Evolutionary conservation across 2,888 invertebrate species (phyloP), one percentile per base, ranked within the genome.

Genomic region (Incurvaria masculella): DNA sequence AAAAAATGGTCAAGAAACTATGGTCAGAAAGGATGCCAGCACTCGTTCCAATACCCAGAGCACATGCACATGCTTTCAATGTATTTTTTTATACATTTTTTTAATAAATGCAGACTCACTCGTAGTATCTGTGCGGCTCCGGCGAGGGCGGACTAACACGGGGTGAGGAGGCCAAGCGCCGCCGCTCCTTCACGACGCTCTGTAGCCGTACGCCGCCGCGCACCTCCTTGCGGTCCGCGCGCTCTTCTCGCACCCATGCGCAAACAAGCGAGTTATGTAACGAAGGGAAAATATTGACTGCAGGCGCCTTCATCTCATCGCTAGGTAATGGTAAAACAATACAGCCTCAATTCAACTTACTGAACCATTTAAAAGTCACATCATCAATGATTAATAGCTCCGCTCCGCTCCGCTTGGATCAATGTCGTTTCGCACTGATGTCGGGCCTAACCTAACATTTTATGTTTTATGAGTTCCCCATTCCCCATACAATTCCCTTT

Each of bases 111-210:
- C 44, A 11, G 27, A 61, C 75, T 69, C 64, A 76, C 78, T 74
- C 76, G 53, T 76, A 76, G 56, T 76, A 76, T 42, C 75, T 73
- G 26, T 68, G 64, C 41, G 64, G 59, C 23, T 75, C 74, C 48
- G 63, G 71, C 48, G 60, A 64, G 33, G 64, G 59, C 23, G 76
- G 75, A 48, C 63, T 70, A 48, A 60, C 64, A 33, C 57, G 65
- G 49, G 68, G 72, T 51, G 64, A 71, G 6, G 71, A 68, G 19
- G 68, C n/a, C n/a, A n/a, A 65, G 16, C 62, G 64, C 26, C 66
- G 62, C 27, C 69, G 66, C 49, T 74, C 76, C 56, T 74, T 74
- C 2, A 76, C 74, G 4, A 74, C 75, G 60, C 75, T 78, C 50
- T 73, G 74, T 38, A 75, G 56, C 2, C 72, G 69, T 2, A 65